Evolutionary conservation across 2,888 invertebrate genomes (phyloP), one percentile per base, ranked within the genome.

Genomic region (Aquatica leii): DNA sequence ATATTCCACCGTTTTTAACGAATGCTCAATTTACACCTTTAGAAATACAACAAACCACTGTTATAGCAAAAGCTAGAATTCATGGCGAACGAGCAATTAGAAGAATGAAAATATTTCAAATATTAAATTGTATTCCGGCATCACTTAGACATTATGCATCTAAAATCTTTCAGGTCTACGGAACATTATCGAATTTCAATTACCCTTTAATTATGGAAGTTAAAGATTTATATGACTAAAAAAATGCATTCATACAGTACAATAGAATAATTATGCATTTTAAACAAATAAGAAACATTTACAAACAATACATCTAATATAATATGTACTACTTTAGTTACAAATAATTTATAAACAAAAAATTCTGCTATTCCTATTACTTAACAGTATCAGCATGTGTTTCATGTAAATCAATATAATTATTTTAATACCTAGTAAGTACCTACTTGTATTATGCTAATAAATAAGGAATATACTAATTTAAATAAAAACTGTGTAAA

Each of bases 1-100:
- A 74, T 63, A 67, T 74, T 12, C 71, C 71, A 9, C 71, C 73
- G 41, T 71, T 69, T 46, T 59, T 69, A 54, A 55, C 12, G 9
- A 62, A 61, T 9, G 31, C 67, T 12, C 68, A 70, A 58, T 70
- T 70, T 43, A 70, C 69, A 9, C 62, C 52, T 5, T 48, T 56
- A 35, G 67, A 74, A 66, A 66, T 71, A 8, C 9, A 53, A 37
- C 54, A 65, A 53, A 73, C 71, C 11, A 41, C 57, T 49, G 56
- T 15, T 18, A 73, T 73, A 49, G 70, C 71, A 14, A 61, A 59
- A 55, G 68, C 70, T n/a, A 43, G 70, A 48, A 70, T 73, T 24
- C 71, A 73, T 62, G 71, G 72, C 2, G 71, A 73, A 53, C 40
- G 71, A 14, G 71, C 72, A 17, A 72, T 73, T 17, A 31, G 51